Conservation (phyloP, 2,888 invertebrate genomes). For the Stenchaetothrips biformis region DNA sequence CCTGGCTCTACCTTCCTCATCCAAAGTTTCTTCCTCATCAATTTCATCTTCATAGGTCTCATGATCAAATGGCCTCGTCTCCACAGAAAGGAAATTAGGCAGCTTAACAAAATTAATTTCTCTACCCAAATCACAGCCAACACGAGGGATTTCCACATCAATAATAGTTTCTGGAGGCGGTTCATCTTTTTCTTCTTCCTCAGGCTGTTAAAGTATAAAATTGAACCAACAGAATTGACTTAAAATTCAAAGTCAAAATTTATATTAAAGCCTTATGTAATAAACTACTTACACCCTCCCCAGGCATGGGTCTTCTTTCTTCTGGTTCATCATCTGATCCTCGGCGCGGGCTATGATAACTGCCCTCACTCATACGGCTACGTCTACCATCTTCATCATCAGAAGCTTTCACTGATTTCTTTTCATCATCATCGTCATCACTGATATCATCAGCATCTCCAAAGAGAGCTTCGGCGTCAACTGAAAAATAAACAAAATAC, state of each 20-base stretch:
- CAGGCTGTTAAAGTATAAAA: constrained; percentile 34
- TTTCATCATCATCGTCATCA: constrained; percentile 59
- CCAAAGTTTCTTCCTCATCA: constrained; percentile 95
- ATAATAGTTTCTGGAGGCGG: constrained; percentile 88
- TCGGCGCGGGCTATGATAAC: constrained; percentile 36
- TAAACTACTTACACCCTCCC: constrained; percentile 42
- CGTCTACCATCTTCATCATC: constrained; percentile 26
- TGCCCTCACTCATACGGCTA: background rate
- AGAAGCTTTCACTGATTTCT: constrained; percentile 34
- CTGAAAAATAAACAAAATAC: constrained; percentile 39
- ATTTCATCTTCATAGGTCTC: constrained; percentile 97
- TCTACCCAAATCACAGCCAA: constrained; percentile 84
- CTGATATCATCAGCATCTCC: constrained; percentile 93
- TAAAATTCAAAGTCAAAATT: background rate
- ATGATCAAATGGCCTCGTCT: constrained; percentile 92
- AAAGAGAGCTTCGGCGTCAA: constrained; percentile 73
- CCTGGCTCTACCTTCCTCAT: constrained; percentile 94
- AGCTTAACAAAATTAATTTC: constrained; percentile 94
- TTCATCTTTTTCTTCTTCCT: constrained; percentile 68
- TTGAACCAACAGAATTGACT: background rate
- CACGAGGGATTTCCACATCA: constrained; percentile 94
- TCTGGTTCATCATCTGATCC: constrained; percentile 51
- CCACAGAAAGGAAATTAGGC: constrained; percentile 97
- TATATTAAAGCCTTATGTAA: background rate
- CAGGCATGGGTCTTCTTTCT: constrained; percentile 39